Evolutionary conservation across 2,888 invertebrate species (phyloP).

Genomic region (Melinaea menophilus): DNA sequence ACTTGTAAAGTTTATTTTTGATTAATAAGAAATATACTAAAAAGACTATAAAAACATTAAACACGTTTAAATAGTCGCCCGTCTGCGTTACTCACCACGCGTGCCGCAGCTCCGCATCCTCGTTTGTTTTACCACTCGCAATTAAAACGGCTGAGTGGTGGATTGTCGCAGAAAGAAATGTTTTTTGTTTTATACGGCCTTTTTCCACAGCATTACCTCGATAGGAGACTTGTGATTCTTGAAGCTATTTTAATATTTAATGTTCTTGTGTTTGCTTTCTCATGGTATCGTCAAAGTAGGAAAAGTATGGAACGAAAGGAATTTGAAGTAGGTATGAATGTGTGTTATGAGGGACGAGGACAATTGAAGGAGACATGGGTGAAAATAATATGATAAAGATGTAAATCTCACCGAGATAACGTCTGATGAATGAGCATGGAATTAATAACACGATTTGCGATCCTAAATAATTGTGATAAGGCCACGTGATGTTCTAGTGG

Average conservation of each 20-base stretch:
- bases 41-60: slow-evolving; percentile 28
- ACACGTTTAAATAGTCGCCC: slow-evolving; percentile 33
- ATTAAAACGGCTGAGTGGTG: slow-evolving; percentile 74
- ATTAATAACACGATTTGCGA: too few relatives aligned
- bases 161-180: slow-evolving; percentile 64
- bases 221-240: slow-evolving; percentile 12
- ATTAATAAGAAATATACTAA: neutral
- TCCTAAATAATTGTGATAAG: too few relatives aligned
- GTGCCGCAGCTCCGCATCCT: slow-evolving; percentile 45
- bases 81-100: slow-evolving; percentile 43
- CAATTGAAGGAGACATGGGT: too few relatives aligned
- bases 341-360: too few relatives aligned
- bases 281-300: too few relatives aligned
- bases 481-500: too few relatives aligned
- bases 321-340: too few relatives aligned
- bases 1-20: neutral
- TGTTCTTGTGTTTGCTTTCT: neutral
- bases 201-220: slow-evolving; percentile 29
- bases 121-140: slow-evolving; percentile 74
- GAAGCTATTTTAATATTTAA: slow-evolving; percentile 1
- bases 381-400: too few relatives aligned
- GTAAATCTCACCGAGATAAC: too few relatives aligned
- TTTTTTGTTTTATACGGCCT: slow-evolving; percentile 27
- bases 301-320: too few relatives aligned
- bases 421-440: too few relatives aligned